Evolutionary conservation across 2,797 vertebrate genomes (phyloP).

Genomic region (Allobates femoralis): DNA sequence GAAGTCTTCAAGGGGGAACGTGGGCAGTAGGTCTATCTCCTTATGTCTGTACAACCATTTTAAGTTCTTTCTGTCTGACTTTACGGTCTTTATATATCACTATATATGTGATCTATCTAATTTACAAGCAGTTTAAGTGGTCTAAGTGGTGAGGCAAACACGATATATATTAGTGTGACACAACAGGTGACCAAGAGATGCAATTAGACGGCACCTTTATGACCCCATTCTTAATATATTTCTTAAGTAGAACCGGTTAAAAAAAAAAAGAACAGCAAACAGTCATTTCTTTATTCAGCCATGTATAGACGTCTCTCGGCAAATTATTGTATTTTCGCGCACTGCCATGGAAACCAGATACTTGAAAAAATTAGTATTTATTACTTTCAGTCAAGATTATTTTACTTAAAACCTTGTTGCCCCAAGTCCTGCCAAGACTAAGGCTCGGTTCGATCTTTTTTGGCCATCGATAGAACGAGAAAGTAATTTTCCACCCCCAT

Average conservation of each 20-base stretch:
- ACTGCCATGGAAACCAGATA: slow-evolving; percentile 57
- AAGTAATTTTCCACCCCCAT: not conserved
- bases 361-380: slow-evolving; percentile 57
- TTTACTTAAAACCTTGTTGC: slow-evolving; percentile 40
- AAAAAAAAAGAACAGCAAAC: slow-evolving; percentile 13
- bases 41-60: not conserved
- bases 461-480: not conserved
- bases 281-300: slow-evolving; percentile 50
- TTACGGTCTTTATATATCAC: not conserved
- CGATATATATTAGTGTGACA: not conserved
- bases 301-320: slow-evolving; percentile 32
- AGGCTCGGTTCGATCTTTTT: not conserved
- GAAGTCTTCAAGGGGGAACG: too few species aligned
- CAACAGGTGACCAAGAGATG: not conserved
- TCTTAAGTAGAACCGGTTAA: not conserved
- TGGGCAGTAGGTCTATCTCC: too few species aligned
- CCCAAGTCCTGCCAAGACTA: slow-evolving; percentile 38
- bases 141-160: not conserved
- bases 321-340: slow-evolving; percentile 46
- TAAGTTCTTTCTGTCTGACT: not conserved
- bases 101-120: not conserved
- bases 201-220: not conserved
- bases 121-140: not conserved
- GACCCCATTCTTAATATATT: slow-evolving; percentile 14
- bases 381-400: slow-evolving; percentile 55